Evolutionary conservation across 2,113 vertebrate genomes (phyloP), one percentile per base, ranked within the genome.

Genomic region (Aphelocoma coerulescens): DNA sequence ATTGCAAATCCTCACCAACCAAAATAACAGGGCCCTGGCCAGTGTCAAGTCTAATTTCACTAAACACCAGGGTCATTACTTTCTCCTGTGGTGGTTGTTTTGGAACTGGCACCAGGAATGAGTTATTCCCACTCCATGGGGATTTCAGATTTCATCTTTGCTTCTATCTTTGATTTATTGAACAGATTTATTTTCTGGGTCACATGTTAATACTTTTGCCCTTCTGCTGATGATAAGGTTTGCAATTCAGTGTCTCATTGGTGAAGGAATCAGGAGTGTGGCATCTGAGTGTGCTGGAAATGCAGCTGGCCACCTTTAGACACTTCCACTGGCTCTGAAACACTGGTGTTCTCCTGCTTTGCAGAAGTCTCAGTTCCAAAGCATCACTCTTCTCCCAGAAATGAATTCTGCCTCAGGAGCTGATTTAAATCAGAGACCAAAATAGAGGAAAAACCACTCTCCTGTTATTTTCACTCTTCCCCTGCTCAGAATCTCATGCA

Each of bases 1-100:
- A 83, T 22, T 91, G 74, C 67, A 88, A 79, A 86, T 77, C 88
- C 66, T 86, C 74, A 88, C 79, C 84, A 86, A 90, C 82, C 83
- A 74, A 93, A 96, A 88, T 37, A 90, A 62, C 66, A 65, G 46
- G 59, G 69, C 80, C 73, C 85, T 85, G 91, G 67, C 55, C 62
- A 33, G 17, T 71, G 92, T 91, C 85, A 67, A 32, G 65, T 57
- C 68, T 80, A 58, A 93, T 95, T 97, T 91, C 66, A 61, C 54
- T 69, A 23, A 89, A 69, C 8, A 46, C 27, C 11, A 28, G 66
- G 15, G 49, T 65, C 62, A 69, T 88, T 85, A 83, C 32, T 23
- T 79, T 54, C 46, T 83, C 72, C 85, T 32, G 49, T 72, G 69
- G 66, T 3, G 28, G 74, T 1, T 85, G 85, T 43, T 91, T 82